Evolutionary conservation across 2,113 vertebrate genomes (phyloP).

Genomic region (Oenanthe oenanthe): DNA sequence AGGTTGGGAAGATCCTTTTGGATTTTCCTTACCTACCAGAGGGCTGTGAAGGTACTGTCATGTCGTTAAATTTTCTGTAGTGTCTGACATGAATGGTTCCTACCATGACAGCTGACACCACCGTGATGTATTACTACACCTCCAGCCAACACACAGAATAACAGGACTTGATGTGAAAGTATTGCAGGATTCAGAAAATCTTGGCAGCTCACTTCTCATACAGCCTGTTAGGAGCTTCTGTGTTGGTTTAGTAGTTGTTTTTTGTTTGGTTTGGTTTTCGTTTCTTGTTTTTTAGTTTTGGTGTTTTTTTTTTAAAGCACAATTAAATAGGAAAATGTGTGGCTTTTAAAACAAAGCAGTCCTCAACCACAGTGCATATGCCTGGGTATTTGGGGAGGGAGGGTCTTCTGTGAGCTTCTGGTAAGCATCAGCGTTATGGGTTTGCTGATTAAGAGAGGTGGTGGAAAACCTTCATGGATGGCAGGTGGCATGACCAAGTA

Average conservation of each 20-base stretch:
- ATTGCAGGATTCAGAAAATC: not conserved
- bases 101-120: conserved; percentile 29
- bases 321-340: not conserved
- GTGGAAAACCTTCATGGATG: not conserved
- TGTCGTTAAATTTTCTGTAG: conserved; percentile 34
- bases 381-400: not conserved
- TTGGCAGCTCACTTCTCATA: conserved; percentile 20
- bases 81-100: conserved; percentile 52
- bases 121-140: conserved; percentile 4
- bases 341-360: conserved; percentile 13
- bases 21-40: conserved; percentile 55
- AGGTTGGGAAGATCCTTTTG: conserved; percentile 50
- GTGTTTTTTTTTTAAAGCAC: not conserved
- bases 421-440: not conserved
- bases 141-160: conserved; percentile 19
- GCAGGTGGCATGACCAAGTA: not conserved
- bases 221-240: not conserved
- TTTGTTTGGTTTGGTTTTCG: not conserved
- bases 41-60: conserved; percentile 68
- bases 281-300: not conserved
- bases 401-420: not conserved
- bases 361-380: not conserved
- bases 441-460: not conserved
- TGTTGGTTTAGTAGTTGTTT: not conserved
- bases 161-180: not conserved